These are phyloP conservation scores for Vulpes lagopus DNA, from an alignment of 2,113 vertebrate genomes.

Conservation along the genomic window DNA sequence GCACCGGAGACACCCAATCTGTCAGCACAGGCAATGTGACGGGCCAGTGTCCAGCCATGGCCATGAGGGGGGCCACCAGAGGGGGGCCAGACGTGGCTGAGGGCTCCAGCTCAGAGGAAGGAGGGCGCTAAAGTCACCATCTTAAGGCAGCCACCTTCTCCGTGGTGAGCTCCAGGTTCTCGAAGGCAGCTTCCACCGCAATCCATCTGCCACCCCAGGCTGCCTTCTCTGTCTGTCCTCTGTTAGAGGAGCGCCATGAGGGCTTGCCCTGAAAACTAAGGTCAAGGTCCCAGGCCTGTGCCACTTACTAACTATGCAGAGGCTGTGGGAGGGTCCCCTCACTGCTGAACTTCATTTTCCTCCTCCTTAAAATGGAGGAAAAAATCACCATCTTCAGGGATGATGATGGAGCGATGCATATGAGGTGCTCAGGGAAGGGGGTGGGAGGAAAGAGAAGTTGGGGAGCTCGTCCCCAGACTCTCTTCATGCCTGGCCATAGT, in stretches of 20 bases:
- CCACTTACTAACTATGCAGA: neutral
- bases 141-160: neutral
- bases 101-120: neutral
- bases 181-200: neutral
- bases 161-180: neutral
- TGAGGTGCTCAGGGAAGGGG: neutral
- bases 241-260: accelerated
- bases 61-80: neutral
- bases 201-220: neutral
- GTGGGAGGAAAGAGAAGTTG: neutral
- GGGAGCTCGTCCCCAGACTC: neutral
- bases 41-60: neutral
- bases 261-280: neutral
- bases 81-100: neutral
- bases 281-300: neutral
- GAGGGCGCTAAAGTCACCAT: neutral
- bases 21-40: neutral
- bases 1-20: constrained; percentile 73
- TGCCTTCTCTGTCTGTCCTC: neutral
- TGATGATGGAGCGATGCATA: accelerated
- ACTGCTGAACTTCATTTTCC: neutral
- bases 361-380: neutral
- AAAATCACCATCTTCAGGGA: neutral
- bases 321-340: neutral
- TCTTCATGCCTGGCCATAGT: neutral